Base-by-base conservation (phyloP, 2,888 invertebrate species). In the Pharmacophagus antenor region DNA sequence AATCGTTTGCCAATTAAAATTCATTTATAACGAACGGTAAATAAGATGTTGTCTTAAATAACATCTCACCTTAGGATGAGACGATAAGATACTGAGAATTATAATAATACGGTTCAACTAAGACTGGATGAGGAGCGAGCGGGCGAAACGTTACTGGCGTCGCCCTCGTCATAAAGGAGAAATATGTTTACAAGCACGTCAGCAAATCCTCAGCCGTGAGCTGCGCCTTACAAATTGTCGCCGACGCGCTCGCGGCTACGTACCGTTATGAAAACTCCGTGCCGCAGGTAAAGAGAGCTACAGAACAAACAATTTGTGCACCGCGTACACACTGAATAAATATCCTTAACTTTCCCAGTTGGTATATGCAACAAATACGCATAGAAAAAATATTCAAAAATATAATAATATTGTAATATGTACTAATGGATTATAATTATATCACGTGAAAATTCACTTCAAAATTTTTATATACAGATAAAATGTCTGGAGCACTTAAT, bases 241-340 rank as follows among this genome's bases (percentile, higher is more conserved):
- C 73, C 69, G 65, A 63, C 65, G 65, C 70, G 85, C 87, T 84
- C 67, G 77, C 74, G 85, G 87, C 84, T 72, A 77, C 76, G 73
- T 66, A 65, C 71, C 79, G 82, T 87, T 86, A 88, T 86, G 87
- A 85, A 84, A 86, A 85, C 86, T 77, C 71, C 65, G 69, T 70
- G 73, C 74, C 73, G 73, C 84, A 88, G 87, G 87, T 86, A 86
- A 80, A 77, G 80, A 73, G 70, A 79, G 74, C 74, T 75, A 70
- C 70, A 71, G 67, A 71, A 83, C 80, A 86, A 88, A 87, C 88
- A 88, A 87, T 88, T 89, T 89, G 85, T 84, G 77, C 80, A 69
- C 74, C 78, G 84, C 79, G 86, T 85, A 85, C 79, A 80, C 76
- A 70, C 78, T 79, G 81, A 82, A 85, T 82, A 86, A 87, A 87